These are phyloP conservation scores for Cyanoderma ruficeps DNA, from an alignment of 2,113 vertebrate species.

Conservation along the genomic window DNA sequence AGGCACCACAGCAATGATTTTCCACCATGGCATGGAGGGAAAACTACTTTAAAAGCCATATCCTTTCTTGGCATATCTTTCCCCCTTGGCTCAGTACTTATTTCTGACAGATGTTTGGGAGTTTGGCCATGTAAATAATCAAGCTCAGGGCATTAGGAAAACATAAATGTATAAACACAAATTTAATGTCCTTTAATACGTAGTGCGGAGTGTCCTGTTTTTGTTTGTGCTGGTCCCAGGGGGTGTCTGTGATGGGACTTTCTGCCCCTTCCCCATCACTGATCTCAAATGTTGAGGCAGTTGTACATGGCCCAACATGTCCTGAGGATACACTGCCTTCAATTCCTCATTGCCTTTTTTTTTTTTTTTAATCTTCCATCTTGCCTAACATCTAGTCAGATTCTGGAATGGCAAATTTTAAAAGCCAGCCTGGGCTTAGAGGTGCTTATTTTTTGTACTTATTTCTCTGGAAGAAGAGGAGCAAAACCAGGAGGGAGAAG, in stretches of 20 bases:
- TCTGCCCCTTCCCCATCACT: accelerated
- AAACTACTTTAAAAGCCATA: neutral
- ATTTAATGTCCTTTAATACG: neutral
- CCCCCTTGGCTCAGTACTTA: neutral
- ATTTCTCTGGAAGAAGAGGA: neutral
- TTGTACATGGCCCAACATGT: accelerated
- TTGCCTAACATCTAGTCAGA: neutral
- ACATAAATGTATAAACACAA: neutral
- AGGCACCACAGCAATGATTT: neutral
- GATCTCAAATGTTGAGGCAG: neutral
- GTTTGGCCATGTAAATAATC: neutral
- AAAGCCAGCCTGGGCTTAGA: neutral
- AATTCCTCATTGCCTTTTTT: neutral
- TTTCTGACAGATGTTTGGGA: neutral
- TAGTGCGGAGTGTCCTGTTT: neutral
- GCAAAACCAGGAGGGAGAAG: neutral
- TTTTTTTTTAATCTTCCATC: neutral
- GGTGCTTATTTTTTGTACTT: neutral
- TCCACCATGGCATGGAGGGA: neutral
- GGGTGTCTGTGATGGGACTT: neutral
- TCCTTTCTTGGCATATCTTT: neutral
- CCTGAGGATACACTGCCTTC: neutral
- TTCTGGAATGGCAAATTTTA: neutral
- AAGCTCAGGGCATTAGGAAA: neutral
- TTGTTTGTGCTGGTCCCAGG: neutral